Evolutionary conservation across 2,888 invertebrate genomes (phyloP).

Genomic region (Orthosia gothica): DNA sequence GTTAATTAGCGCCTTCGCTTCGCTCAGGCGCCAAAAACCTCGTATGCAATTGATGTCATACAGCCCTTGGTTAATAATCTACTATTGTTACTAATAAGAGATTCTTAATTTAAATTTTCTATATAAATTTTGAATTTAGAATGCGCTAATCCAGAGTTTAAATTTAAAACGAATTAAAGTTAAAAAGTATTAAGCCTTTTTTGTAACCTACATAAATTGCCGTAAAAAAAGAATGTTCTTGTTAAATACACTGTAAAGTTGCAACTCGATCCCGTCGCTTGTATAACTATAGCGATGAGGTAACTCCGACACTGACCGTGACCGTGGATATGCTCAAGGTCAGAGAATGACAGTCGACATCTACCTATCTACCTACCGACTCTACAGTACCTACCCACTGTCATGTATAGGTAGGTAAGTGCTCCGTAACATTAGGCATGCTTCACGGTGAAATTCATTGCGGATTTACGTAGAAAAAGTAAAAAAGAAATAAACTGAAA

Average conservation of each 20-base stretch:
- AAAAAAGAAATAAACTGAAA: background rate
- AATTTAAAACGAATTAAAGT: too few species aligned
- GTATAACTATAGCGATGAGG: conserved; percentile 28
- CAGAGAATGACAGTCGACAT: conserved; percentile 15
- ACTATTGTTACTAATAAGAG: too few species aligned
- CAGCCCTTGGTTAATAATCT: too few species aligned
- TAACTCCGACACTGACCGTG: conserved; percentile 36
- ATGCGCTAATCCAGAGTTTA: too few species aligned
- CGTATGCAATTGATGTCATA: too few species aligned
- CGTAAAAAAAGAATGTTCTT: too few species aligned
- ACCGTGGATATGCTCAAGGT: conserved; percentile 44
- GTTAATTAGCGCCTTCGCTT: too few species aligned
- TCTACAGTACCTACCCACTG: background rate
- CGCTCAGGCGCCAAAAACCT: too few species aligned
- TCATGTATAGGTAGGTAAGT: background rate
- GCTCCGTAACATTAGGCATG: conserved; percentile 5
- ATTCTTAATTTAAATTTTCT: too few species aligned
- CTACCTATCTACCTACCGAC: background rate
- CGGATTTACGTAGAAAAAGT: background rate
- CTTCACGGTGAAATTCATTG: conserved; percentile 15
- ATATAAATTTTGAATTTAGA: too few species aligned
- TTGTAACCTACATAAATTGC: too few species aligned
- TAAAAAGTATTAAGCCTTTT: too few species aligned
- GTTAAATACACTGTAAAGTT: background rate
- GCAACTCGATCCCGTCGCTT: conserved; percentile 3